A percentile compares a stretch with the other conserved stretches of the same genome.
Conservation (phyloP, 2,113 vertebrate genomes). For the Myiagra hebetior region DNA sequence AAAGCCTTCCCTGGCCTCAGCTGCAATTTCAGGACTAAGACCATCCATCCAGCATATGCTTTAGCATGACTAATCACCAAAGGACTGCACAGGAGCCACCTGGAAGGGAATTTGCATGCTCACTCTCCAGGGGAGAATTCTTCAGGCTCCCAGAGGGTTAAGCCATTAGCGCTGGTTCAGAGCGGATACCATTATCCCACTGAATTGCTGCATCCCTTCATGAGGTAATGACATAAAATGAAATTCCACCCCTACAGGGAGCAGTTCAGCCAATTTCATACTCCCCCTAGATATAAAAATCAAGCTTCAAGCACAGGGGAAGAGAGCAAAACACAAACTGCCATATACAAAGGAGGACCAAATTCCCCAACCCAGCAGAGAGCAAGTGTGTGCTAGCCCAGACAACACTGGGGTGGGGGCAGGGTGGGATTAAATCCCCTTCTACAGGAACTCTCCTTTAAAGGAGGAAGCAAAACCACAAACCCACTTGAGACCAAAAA, state of each 20-base stretch:
- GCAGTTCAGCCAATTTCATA: conserved; percentile 51
- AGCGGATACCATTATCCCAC: conserved; percentile 41
- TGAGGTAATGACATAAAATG: not conserved
- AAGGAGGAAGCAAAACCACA: not conserved
- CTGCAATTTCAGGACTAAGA: not conserved
- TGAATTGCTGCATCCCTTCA: conserved; percentile 43
- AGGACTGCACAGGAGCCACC: conserved; percentile 60
- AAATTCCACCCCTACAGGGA: conserved; percentile 58
- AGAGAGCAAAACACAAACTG: not conserved
- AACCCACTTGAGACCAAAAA: not conserved
- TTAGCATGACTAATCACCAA: conserved; percentile 69
- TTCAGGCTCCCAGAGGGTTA: conserved; percentile 61
- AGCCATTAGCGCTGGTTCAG: conserved; percentile 60
- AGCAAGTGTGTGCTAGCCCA: not conserved
- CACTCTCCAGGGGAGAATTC: conserved; percentile 65
- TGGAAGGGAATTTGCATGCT: conserved; percentile 66
- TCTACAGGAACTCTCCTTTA: not conserved
- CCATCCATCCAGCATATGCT: conserved; percentile 20
- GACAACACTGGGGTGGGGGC: not conserved
- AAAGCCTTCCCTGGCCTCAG: conserved; percentile 22
- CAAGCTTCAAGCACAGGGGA: not conserved
- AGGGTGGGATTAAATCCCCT: not conserved
- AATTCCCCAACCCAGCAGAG: conserved; percentile 9
- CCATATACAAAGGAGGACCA: not conserved
- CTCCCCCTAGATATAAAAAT: conserved; percentile 48